These are phyloP conservation scores for Drosophila persimilis DNA, from an alignment of 1,140 invertebrate species.

Conservation along the genomic window DNA sequence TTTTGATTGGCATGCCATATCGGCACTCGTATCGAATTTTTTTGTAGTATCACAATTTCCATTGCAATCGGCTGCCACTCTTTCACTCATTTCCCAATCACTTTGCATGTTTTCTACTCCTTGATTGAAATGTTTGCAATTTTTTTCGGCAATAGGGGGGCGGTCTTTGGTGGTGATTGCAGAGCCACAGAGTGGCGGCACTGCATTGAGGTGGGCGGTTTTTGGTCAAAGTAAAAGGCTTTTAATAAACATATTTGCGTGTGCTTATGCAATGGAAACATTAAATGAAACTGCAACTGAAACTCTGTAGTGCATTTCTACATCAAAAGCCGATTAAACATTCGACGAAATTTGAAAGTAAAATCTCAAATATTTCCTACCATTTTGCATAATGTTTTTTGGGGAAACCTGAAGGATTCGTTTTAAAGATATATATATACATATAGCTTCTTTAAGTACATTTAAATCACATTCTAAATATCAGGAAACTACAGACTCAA, in stretches of 20 bases:
- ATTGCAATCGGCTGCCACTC: slow-evolving; percentile 20
- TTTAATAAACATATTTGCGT: slow-evolving; percentile 66
- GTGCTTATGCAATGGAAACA: slow-evolving; percentile 62
- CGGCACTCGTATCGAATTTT: slow-evolving; percentile 7
- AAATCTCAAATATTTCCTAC: slow-evolving; percentile 24
- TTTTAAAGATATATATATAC: too few relatives aligned
- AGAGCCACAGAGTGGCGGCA: not conserved
- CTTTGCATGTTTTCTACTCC: slow-evolving; percentile 40
- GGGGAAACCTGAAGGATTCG: not conserved
- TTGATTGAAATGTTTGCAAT: slow-evolving; percentile 54
- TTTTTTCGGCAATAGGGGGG: slow-evolving; percentile 13
- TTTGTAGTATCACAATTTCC: slow-evolving; percentile 10
- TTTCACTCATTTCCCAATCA: slow-evolving; percentile 27
- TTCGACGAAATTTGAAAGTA: slow-evolving; percentile 44
- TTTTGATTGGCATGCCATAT: slow-evolving; percentile 60
- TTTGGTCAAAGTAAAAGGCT: slow-evolving; percentile 68
- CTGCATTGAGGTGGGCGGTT: slow-evolving; percentile 26
- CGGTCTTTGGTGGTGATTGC: not conserved
- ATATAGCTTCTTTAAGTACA: too few relatives aligned
- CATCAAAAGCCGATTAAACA: slow-evolving; percentile 44
- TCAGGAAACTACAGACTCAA: too few relatives aligned
- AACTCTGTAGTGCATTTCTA: slow-evolving; percentile 24
- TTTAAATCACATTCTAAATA: not conserved
- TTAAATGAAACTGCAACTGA: slow-evolving; percentile 25
- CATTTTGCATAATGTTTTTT: slow-evolving; percentile 10